phyloP scores from a whole-genome alignment of 2,888 invertebrate species.

The Stenolophus ochropezus region DNA sequence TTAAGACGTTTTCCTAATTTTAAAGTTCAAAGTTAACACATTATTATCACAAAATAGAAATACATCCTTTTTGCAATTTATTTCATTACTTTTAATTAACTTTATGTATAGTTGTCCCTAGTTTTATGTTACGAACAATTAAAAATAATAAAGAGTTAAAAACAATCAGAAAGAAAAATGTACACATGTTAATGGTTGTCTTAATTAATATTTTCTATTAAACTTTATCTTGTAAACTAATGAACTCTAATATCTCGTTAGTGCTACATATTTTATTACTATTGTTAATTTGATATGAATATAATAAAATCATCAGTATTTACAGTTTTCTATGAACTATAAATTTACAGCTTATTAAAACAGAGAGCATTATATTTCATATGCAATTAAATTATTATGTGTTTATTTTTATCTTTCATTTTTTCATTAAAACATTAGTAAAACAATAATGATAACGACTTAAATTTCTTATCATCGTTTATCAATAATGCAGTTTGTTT shows the following conservation, averaged over 20 bases:
- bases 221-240: slow-evolving; percentile 15
- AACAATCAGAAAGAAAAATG: slow-evolving; percentile 9
- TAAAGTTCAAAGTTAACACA: background rate
- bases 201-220: slow-evolving; percentile 10
- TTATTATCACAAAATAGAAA: background rate
- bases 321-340: background rate
- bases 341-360: background rate
- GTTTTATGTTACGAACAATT: slow-evolving; percentile 19
- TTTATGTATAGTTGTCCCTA: background rate
- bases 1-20: background rate
- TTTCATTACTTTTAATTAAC: slow-evolving; percentile 24
- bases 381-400: background rate
- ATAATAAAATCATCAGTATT: background rate
- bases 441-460: background rate
- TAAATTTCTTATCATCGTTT: background rate
- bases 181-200: background rate
- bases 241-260: background rate
- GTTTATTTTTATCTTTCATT: background rate
- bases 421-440: background rate
- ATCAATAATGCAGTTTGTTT: slow-evolving; percentile 32
- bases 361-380: background rate
- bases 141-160: slow-evolving; percentile 16
- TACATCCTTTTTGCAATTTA: background rate
- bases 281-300: background rate
- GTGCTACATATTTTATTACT: background rate